Evolutionary conservation across 2,797 vertebrate species (phyloP), one percentile per base, ranked within the genome.

Genomic region (Acropternis orthonyx): DNA sequence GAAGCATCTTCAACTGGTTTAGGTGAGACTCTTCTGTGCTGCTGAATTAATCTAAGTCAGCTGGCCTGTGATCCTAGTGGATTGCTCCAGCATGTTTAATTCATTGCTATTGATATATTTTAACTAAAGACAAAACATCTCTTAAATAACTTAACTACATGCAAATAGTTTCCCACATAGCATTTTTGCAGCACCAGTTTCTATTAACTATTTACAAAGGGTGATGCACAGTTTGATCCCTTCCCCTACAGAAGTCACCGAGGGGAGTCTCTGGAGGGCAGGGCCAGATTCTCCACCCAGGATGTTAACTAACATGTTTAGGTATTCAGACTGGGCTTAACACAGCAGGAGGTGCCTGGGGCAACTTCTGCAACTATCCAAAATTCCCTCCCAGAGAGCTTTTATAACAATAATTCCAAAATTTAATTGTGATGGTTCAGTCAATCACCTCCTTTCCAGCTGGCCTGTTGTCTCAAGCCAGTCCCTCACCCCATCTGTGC

Each of bases 311-410:
- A 39, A 20, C 26, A 27, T 14, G 5, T 67, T 85, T 52, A 74
- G 72, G 22, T 41, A 65, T 68, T 85, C 71, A 52, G 18, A 21
- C 19, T 9, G 8, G 55, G 51, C 46, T 89, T 39, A 69, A 49
- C 44, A 46, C 87, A 91, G 72, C 78, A 87, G 78, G 62, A 92
- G 73, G 41, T 92, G 86, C 92, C 83, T 75, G 84, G 22, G 46
- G 79, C 85, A 67, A 68, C 65, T 87, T 83, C 78, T 82, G 27
- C 65, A 71, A 36, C 49, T 43, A 58, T 75, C 79, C 91, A 85
- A 61, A 92, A 80, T 39, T 65, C 44, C 2, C 0, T 71, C 89
- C 89, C 91, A 39, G 61, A 54, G 34, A 89, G 61, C 26, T 92
- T 27, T 68, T 37, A 1, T 30, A 49, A 24, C 49, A 65, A 7